Base-by-base conservation (phyloP, 2,113 vertebrate genomes). In the Hylia prasina region DNA sequence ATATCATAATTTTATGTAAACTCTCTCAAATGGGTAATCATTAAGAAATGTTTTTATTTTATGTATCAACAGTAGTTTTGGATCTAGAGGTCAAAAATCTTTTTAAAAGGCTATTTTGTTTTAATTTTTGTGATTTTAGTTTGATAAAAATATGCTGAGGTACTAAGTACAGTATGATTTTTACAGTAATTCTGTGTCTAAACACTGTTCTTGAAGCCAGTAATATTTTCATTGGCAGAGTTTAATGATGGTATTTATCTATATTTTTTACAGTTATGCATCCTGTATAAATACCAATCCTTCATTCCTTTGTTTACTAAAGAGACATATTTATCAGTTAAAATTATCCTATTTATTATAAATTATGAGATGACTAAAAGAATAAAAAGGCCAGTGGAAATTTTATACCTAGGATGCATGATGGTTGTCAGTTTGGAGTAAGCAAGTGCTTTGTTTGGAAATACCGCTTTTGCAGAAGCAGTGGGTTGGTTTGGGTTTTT, bases 251-350 rank as follows among this genome's bases (percentile, higher is more conserved):
- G 97, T 97, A 97, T 98, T 98, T 98, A 97, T 98, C 97, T 98
- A 91, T 97, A 98, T 98, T 98, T 98, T 98, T 98, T 98, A 98
- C 97, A 97, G 97, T 98, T 98, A 97, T 91, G 87, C 98, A 98
- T 98, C 98, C 98, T 98, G 95, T 98, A 98, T 97, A 97, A 97
- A 98, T 97, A 98, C 97, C 95, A 56, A 98, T 97, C 87, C 95
- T 98, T 98, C 98, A 98, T 98, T 98, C 98, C 98, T 98, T 98
- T 98, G 98, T 98, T 98, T 98, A 98, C 97, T 97, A 90, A 98
- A 98, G 97, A 98, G 96, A 97, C 98, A 96, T 98, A 98, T 98
- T 98, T 98, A 98, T 98, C 97, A 96, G 97, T 98, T 98, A 92
- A 96, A 97, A 93, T 98, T 98, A 98, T 97, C 95, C 96, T 98